Conservation (phyloP, 2,797 vertebrate species). For the Leptodactylus fallax region DNA sequence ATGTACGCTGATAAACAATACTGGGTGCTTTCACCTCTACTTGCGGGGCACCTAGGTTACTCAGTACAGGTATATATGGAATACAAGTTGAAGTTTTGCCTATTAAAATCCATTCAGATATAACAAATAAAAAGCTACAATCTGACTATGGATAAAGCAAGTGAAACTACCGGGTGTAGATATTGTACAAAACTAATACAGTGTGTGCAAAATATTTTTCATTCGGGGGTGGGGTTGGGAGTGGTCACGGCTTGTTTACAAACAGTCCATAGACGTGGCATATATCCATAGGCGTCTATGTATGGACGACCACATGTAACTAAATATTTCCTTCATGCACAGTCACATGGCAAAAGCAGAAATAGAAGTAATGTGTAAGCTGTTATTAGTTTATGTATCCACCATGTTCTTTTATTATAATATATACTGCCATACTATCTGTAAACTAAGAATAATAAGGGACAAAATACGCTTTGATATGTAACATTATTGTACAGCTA, state of each 20-base stretch:
- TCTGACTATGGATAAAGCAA: not conserved
- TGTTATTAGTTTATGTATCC: not conserved
- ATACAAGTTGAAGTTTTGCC: not conserved
- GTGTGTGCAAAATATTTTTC: not conserved
- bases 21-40: too few relatives aligned
- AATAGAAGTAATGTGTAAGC: too few relatives aligned
- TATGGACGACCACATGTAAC: not conserved
- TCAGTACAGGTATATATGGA: too few relatives aligned
- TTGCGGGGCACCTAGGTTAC: too few relatives aligned
- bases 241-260: not conserved
- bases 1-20: too few relatives aligned
- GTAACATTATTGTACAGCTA: not conserved
- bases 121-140: not conserved
- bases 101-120: not conserved
- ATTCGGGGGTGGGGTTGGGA: not conserved
- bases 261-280: not conserved
- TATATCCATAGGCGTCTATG: not conserved
- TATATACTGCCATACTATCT: not conserved
- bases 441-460: not conserved
- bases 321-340: not conserved
- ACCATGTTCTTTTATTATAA: not conserved
- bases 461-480: not conserved
- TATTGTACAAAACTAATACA: not conserved
- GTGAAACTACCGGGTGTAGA: not conserved
- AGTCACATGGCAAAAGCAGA: not conserved